Percentiles rank a stretch among this genome's conserved stretches.
Conservation (phyloP, 2,888 invertebrate genomes). For the Lasioglossum oenotherae region DNA sequence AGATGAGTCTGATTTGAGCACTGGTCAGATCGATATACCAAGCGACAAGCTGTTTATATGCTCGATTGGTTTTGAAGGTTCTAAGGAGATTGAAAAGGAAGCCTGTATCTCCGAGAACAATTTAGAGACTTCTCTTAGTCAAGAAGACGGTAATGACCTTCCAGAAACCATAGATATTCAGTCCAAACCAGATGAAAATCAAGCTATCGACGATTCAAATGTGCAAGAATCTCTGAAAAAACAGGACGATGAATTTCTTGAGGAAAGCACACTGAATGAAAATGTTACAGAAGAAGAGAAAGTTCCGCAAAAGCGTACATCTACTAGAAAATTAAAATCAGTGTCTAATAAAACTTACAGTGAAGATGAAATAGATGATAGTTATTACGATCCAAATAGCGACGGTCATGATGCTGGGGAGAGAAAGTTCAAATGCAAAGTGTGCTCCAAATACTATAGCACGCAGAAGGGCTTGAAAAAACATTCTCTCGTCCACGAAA, state of each 20-base stretch:
- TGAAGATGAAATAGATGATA: slow-evolving; percentile 75
- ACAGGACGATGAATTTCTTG: slow-evolving; percentile 59
- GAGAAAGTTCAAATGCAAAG: slow-evolving; percentile 78
- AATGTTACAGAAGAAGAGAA: slow-evolving; percentile 62
- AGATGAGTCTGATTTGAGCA: slow-evolving; percentile 53
- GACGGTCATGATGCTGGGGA: slow-evolving; percentile 72
- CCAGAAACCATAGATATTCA: slow-evolving; percentile 46
- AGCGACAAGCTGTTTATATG: slow-evolving; percentile 74
- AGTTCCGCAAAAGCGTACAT: slow-evolving; percentile 73
- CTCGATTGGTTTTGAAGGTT: slow-evolving; percentile 69
- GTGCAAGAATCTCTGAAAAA: slow-evolving; percentile 44
- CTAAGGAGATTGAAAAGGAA: slow-evolving; percentile 63
- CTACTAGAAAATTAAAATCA: slow-evolving; percentile 75
- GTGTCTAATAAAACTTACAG: slow-evolving; percentile 73
- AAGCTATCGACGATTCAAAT: slow-evolving; percentile 28
- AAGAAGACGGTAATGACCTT: slow-evolving; percentile 39
- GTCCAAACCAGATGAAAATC: slow-evolving; percentile 49
- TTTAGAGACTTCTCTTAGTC: slow-evolving; percentile 38
- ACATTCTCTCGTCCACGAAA: slow-evolving; percentile 80
- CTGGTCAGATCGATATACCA: slow-evolving; percentile 62
- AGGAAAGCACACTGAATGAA: slow-evolving; percentile 51
- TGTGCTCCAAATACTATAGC: slow-evolving; percentile 78
- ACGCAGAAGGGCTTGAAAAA: slow-evolving; percentile 81
- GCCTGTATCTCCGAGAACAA: slow-evolving; percentile 44
- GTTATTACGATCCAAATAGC: slow-evolving; percentile 71